phyloP scores from a whole-genome alignment of 2,888 invertebrate genomes.

The Pseudanteris insignis region DNA sequence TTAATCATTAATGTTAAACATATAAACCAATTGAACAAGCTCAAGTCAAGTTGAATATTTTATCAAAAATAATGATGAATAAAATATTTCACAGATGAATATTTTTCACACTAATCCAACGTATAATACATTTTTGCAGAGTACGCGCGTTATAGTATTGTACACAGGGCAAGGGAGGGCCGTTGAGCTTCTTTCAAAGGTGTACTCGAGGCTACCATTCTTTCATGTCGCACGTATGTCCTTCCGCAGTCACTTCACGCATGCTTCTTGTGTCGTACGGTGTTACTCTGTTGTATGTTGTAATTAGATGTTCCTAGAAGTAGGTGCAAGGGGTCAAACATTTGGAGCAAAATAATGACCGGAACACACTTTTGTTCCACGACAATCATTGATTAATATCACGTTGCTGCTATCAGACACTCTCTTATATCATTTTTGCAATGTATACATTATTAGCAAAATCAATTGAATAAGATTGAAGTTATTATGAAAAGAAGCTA shows the following conservation, averaged over 20 bases:
- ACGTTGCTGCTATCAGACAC: not conserved
- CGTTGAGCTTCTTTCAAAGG: constrained; percentile 45
- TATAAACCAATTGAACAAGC: no score
- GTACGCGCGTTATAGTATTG: constrained; percentile 44
- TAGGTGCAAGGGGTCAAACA: constrained; percentile 16
- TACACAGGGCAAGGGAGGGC: constrained; percentile 55
- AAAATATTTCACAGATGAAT: no score
- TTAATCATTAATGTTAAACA: no score
- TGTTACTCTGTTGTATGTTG: constrained; percentile 35
- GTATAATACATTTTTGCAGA: constrained; percentile 1
- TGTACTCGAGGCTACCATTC: constrained; percentile 60
- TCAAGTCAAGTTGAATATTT: no score
- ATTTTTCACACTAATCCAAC: constrained; percentile 3
- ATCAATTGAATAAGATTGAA: no score
- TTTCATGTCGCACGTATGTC: constrained; percentile 63
- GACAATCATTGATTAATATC: constrained; percentile 3
- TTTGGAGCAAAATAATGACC: constrained; percentile 20
- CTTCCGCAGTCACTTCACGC: constrained; percentile 52
- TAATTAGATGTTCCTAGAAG: constrained; percentile 26
- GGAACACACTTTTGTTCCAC: not conserved
- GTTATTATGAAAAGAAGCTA: no score
- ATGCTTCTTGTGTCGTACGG: constrained; percentile 47
- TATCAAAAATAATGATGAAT: no score
- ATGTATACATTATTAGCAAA: no score
- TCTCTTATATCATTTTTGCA: no score